Conservation (phyloP, 2,113 vertebrate genomes). For the Synodontis membranacea region DNA sequence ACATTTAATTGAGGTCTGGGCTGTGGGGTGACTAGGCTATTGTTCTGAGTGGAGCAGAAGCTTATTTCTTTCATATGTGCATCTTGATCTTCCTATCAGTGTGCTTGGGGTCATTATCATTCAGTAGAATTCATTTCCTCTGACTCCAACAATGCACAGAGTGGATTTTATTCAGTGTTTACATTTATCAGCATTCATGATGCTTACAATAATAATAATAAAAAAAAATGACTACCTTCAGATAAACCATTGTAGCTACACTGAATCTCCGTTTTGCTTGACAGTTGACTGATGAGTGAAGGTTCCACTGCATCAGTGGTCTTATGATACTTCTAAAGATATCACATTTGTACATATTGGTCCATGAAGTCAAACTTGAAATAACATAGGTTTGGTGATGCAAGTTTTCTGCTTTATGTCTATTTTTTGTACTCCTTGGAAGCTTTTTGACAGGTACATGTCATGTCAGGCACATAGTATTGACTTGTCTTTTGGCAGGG, state of each 20-base stretch:
- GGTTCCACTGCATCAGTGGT: background rate
- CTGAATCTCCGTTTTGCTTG: background rate
- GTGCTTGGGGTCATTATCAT: background rate
- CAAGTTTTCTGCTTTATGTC: background rate
- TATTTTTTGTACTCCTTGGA: background rate
- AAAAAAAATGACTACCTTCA: background rate
- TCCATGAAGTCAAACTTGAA: background rate
- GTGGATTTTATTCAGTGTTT: background rate
- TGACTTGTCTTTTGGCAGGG: background rate
- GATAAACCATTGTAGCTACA: background rate
- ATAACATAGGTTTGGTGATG: background rate
- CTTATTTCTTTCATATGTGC: background rate
- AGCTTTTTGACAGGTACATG: background rate
- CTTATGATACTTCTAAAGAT: background rate
- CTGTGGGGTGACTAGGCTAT: background rate
- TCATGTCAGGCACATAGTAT: background rate
- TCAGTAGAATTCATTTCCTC: background rate
- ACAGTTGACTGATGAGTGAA: background rate
- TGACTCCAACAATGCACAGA: background rate
- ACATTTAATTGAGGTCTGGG: slow-evolving; percentile 11
- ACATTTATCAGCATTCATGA: background rate
- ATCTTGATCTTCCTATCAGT: background rate
- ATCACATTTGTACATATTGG: background rate
- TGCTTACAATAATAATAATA: no score
- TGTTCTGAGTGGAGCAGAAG: background rate